Evolutionary conservation across 1,140 invertebrate genomes (phyloP).

Genomic region (Pseudomyrmex cubaensis): DNA sequence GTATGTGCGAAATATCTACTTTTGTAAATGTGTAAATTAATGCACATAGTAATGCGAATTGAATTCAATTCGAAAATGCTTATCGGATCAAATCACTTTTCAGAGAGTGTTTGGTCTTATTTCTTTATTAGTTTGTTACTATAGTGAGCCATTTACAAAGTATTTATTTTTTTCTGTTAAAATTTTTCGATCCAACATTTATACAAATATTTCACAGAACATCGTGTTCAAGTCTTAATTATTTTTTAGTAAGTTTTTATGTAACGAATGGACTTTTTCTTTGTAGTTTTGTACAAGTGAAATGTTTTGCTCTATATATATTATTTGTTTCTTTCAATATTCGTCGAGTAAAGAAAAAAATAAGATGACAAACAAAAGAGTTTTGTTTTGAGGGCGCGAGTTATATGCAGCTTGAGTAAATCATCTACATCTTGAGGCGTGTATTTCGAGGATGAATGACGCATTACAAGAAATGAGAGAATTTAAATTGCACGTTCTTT

Average conservation of each 20-base stretch:
- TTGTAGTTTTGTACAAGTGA: too few species aligned
- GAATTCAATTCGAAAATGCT: neutral
- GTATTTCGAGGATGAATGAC: slow-evolving; percentile 16
- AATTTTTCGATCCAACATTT: too few species aligned
- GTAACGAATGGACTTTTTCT: too few species aligned
- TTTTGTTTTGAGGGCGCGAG: neutral
- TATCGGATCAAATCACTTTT: too few species aligned
- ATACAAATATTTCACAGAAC: too few species aligned
- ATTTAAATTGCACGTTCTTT: slow-evolving; percentile 26
- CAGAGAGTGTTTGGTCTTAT: too few species aligned
- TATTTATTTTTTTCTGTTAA: too few species aligned
- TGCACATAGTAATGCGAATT: neutral
- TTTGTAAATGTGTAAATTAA: too few species aligned
- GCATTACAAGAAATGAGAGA: slow-evolving; percentile 10
- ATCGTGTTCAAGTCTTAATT: too few species aligned
- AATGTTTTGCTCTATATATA: neutral
- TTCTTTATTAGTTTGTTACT: too few species aligned
- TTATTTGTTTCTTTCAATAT: neutral
- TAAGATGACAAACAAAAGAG: neutral
- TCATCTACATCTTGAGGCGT: neutral
- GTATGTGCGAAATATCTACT: neutral
- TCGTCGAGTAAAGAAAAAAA: neutral
- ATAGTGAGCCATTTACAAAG: too few species aligned
- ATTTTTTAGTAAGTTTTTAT: too few species aligned
- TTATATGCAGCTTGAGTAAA: neutral